A percentile compares a stretch with the other conserved stretches of the same genome.
These are phyloP conservation scores for Phyto melanocephala DNA, from an alignment of 2,888 invertebrate genomes.

Conservation along the genomic window DNA sequence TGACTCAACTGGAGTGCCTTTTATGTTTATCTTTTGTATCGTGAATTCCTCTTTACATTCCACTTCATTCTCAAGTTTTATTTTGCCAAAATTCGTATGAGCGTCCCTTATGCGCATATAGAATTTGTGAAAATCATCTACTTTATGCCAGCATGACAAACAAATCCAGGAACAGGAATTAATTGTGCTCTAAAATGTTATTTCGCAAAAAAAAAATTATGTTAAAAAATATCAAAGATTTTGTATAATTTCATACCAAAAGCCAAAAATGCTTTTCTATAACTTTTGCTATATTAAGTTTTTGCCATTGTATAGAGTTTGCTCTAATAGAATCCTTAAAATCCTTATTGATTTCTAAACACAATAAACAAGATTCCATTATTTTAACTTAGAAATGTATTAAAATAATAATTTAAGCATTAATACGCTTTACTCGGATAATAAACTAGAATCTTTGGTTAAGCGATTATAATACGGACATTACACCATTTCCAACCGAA, in stretches of 20 bases:
- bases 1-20: not conserved
- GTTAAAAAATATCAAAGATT: too few species aligned
- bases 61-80: slow-evolving; percentile 17
- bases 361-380: slow-evolving; percentile 39
- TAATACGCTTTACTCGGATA: too few species aligned
- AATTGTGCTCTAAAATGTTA: not conserved
- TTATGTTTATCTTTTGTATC: not conserved
- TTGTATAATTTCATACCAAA: slow-evolving; percentile 44
- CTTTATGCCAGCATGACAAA: slow-evolving; percentile 36
- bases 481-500: too few species aligned
- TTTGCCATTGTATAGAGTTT: slow-evolving; percentile 25
- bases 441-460: too few species aligned
- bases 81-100: slow-evolving; percentile 23
- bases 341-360: slow-evolving; percentile 48
- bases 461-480: too few species aligned
- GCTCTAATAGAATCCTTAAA: slow-evolving; percentile 14
- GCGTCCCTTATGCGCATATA: slow-evolving; percentile 42
- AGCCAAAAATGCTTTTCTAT: slow-evolving; percentile 47
- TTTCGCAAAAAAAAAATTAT: too few species aligned
- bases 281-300: slow-evolving; percentile 2
- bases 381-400: not conserved
- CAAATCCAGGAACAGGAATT: slow-evolving; percentile 8
- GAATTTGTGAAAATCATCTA: slow-evolving; percentile 46
- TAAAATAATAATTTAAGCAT: too few species aligned
- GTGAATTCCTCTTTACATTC: slow-evolving; percentile 15